A percentile compares a stretch with the other conserved stretches of the same genome.
phyloP scores from a whole-genome alignment of 1,140 invertebrate species.

The Sarcophaga peregrina region DNA sequence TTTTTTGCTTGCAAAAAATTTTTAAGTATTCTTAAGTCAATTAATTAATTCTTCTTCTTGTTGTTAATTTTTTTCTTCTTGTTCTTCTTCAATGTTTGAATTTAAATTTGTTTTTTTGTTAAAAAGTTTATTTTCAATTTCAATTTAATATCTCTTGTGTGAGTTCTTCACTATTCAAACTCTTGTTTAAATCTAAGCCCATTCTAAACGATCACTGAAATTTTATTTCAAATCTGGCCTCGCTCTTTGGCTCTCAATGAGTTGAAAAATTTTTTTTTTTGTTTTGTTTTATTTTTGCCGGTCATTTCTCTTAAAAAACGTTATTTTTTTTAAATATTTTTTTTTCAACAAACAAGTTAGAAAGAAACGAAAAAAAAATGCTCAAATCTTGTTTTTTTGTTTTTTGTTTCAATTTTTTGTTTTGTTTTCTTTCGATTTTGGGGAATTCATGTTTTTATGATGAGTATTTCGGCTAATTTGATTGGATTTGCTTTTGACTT shows the following conservation, averaged over 20 bases:
- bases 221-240: conserved; percentile 57
- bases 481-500: not conserved
- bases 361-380: conserved; percentile 30
- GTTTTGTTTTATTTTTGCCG: not conserved
- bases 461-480: conserved; percentile 10
- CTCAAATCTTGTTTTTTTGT: conserved; percentile 25
- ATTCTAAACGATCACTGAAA: conserved; percentile 62
- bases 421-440: not conserved
- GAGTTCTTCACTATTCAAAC: conserved; percentile 55
- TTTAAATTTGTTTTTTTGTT: not conserved
- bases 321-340: not conserved
- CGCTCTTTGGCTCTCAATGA: conserved; percentile 27
- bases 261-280: not conserved
- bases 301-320: too few species aligned
- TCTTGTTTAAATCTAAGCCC: conserved; percentile 62
- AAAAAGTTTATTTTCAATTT: not conserved
- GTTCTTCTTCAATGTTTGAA: not conserved
- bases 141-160: not conserved
- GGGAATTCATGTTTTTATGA: conserved; percentile 13
- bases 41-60: not conserved
- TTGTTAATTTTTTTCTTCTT: not conserved
- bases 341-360: conserved; percentile 18
- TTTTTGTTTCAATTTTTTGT: not conserved
- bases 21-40: not conserved
- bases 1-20: conserved; percentile 20